phyloP scores from a whole-genome alignment of 2,888 invertebrate species.

The Patella pellucida region DNA sequence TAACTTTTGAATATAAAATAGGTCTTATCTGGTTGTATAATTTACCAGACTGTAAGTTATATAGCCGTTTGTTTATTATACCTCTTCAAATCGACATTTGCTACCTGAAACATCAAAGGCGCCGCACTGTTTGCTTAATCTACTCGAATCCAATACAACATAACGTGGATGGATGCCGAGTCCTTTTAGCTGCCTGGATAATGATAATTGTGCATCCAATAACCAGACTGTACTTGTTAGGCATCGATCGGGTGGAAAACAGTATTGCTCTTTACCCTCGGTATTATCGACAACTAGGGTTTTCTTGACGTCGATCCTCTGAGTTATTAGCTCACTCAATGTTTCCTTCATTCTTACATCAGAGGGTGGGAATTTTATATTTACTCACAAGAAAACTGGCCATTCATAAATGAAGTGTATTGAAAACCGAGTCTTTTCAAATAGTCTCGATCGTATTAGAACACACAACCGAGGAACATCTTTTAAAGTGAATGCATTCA shows the following conservation, averaged over 20 bases:
- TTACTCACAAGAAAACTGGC: not conserved
- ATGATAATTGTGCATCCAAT: conserved; percentile 11
- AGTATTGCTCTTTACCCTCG: no score
- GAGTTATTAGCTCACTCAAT: no score
- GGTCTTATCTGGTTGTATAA: no score
- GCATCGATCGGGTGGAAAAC: not conserved
- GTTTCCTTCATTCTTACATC: not conserved
- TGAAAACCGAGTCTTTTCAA: no score
- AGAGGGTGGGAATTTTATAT: conserved; percentile 8
- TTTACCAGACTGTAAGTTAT: no score
- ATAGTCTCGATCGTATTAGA: no score
- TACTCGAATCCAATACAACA: conserved; percentile 5
- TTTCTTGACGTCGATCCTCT: no score
- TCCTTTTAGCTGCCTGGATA: conserved; percentile 9
- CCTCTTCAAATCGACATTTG: conserved; percentile 9
- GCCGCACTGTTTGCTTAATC: conserved; percentile 9
- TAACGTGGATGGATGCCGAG: not conserved
- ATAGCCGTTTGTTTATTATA: not conserved
- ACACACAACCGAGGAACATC: no score
- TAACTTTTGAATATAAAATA: no score
- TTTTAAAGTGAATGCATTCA: no score
- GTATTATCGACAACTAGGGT: no score
- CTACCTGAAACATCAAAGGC: conserved; percentile 9
- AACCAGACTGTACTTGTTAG: not conserved
- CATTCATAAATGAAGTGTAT: not conserved